phyloP scores from a whole-genome alignment of 2,113 vertebrate genomes.

The Mobula birostris region DNA sequence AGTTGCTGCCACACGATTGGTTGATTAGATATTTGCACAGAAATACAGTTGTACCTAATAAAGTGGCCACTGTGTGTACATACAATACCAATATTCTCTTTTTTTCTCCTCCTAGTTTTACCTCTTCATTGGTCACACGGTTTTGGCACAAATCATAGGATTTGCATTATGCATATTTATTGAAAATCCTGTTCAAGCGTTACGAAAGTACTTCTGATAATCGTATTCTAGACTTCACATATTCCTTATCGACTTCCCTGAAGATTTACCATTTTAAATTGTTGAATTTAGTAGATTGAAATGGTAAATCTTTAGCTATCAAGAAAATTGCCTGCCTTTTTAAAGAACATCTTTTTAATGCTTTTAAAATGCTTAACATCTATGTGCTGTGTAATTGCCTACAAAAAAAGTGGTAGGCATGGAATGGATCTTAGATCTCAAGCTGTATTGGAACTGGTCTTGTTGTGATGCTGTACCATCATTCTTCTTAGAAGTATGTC shows the following conservation, averaged over 20 bases:
- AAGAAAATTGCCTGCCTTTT: not conserved
- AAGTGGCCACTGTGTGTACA: no score
- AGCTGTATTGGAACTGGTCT: not conserved
- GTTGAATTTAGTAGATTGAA: not conserved
- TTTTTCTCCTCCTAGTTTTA: constrained; percentile 56
- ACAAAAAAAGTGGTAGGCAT: not conserved
- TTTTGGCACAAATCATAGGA: constrained; percentile 54
- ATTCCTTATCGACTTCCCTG: not conserved
- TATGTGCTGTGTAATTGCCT: not conserved
- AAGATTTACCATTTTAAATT: not conserved
- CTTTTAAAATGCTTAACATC: not conserved
- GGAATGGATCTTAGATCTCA: not conserved
- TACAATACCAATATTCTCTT: constrained; percentile 19
- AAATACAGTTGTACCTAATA: no score
- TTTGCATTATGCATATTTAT: constrained; percentile 59
- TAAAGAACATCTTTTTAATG: not conserved
- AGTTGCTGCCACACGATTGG: no score
- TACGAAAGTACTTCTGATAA: constrained; percentile 37
- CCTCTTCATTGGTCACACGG: constrained; percentile 64
- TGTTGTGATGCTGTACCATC: not conserved
- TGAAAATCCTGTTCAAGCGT: constrained; percentile 58
- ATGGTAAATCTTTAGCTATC: not conserved
- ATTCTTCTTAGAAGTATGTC: not conserved
- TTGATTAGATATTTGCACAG: no score
- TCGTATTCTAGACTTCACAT: not conserved